phyloP scores from a whole-genome alignment of 2,888 invertebrate species.

The Ichneumoninae sp. region DNA sequence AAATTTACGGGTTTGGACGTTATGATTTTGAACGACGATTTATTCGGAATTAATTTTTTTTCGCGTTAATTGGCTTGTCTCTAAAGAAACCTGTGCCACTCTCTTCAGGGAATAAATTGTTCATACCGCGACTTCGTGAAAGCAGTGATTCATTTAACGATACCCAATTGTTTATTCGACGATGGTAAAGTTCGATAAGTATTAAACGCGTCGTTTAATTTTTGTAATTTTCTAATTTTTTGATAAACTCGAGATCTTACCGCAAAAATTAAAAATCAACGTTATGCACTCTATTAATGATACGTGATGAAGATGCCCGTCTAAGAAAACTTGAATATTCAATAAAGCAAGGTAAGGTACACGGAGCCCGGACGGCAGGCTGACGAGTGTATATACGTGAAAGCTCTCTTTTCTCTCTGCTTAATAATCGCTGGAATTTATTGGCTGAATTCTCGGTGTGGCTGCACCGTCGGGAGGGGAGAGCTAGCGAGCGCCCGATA shows the following conservation, averaged over 20 bases:
- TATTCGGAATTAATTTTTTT: too few species aligned
- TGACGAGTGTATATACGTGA: conserved; percentile 9
- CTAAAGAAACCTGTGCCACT: too few species aligned
- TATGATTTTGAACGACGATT: neutral
- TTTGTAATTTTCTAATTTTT: too few species aligned
- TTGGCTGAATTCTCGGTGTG: conserved; percentile 73
- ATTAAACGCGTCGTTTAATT: too few species aligned
- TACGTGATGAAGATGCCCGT: neutral
- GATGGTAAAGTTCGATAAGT: too few species aligned
- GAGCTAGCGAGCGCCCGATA: conserved; percentile 27
- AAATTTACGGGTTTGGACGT: too few species aligned
- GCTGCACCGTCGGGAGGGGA: conserved; percentile 50
- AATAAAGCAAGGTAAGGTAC: conserved; percentile 40
- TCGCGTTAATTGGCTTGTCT: too few species aligned
- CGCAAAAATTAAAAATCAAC: neutral
- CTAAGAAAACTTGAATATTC: conserved; percentile 59
- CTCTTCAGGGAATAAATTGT: neutral
- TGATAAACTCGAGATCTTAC: neutral
- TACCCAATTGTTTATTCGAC: neutral
- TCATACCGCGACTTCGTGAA: neutral
- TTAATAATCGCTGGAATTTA: conserved; percentile 81
- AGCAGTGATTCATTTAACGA: neutral
- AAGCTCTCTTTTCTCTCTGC: conserved; percentile 67
- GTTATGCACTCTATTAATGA: neutral
- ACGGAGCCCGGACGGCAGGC: conserved; percentile 28